A percentile compares a stretch with the other conserved stretches of the same genome.
These are phyloP conservation scores for Aphis gossypii DNA, from an alignment of 1,140 invertebrate species.

Conservation along the genomic window DNA sequence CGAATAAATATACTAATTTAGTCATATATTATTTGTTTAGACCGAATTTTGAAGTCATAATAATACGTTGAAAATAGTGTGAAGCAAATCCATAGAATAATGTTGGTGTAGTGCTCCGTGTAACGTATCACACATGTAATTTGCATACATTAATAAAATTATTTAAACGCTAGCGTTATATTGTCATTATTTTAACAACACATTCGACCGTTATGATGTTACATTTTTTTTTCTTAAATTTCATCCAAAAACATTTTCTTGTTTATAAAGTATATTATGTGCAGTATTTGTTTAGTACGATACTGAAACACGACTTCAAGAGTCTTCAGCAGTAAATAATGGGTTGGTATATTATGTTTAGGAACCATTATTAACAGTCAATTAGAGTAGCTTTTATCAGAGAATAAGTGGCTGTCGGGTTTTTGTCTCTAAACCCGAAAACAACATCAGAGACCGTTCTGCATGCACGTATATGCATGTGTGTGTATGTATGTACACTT, in stretches of 20 bases:
- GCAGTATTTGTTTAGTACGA: background rate
- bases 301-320: background rate
- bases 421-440: background rate
- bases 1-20: background rate
- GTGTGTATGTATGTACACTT: background rate
- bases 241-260: background rate
- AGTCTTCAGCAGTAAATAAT: background rate
- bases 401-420: slow-evolving; percentile 2
- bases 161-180: background rate
- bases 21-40: background rate
- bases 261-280: background rate
- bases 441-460: background rate
- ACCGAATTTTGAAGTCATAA: background rate
- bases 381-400: slow-evolving; percentile 8
- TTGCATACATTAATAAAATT: background rate
- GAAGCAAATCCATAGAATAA: background rate
- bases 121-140: background rate
- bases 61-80: background rate
- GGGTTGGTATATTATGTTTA: background rate
- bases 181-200: background rate
- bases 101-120: background rate
- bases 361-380: slow-evolving; percentile 21
- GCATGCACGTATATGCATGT: background rate
- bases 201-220: background rate
- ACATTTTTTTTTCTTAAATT: background rate